Percentiles rank a stretch among this genome's conserved stretches.
Evolutionary conservation across 2,113 vertebrate species (phyloP).

Genomic region (Daboia siamensis): DNA sequence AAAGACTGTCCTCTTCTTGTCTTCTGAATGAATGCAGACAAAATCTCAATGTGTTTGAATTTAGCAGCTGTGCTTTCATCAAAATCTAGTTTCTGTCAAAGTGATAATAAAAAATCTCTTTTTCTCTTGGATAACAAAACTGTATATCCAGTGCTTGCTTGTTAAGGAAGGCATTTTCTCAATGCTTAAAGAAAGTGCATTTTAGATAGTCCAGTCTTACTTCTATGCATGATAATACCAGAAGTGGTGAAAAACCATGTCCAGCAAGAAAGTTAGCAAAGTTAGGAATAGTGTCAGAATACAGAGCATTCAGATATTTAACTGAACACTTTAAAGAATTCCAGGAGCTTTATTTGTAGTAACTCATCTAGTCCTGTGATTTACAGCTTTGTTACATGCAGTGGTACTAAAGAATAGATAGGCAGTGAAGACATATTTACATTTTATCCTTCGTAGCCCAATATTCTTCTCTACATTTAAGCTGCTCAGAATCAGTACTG

Average conservation of each 20-base stretch:
- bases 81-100: constrained; percentile 18
- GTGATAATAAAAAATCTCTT: not conserved
- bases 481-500: not conserved
- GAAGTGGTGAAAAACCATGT: not conserved
- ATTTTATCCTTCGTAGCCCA: not conserved
- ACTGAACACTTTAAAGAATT: not conserved
- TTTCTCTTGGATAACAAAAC: not conserved
- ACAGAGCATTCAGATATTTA: not conserved
- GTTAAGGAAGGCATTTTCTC: constrained; percentile 3
- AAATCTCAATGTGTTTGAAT: constrained; percentile 4
- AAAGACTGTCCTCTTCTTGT: not conserved
- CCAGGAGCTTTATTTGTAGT: not conserved
- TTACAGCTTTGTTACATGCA: not conserved
- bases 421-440: rapidly evolving
- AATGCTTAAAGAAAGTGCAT: not conserved
- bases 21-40: constrained; percentile 9
- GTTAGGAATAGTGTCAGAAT: not conserved
- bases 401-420: rapidly evolving
- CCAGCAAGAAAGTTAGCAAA: not conserved
- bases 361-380: not conserved
- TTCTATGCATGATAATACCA: not conserved
- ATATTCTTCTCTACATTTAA: not conserved
- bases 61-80: constrained; percentile 16
- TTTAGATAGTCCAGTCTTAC: not conserved
- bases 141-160: not conserved